Percentiles rank a stretch among this genome's conserved stretches.
Conservation (phyloP, 1,140 invertebrate genomes). For the Drosophila subobscura region DNA sequence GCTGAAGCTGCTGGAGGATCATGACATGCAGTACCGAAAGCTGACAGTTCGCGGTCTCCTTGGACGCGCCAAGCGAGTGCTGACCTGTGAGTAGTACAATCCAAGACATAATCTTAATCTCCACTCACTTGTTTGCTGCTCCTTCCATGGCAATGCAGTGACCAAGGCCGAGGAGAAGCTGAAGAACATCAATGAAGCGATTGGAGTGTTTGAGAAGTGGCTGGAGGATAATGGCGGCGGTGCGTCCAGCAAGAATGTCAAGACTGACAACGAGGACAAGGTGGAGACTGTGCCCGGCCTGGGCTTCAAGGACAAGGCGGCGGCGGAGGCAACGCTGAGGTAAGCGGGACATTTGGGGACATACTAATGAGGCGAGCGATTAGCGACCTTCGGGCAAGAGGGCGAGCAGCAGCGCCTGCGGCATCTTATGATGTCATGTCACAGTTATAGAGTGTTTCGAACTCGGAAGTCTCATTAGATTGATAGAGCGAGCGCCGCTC, state of each 20-base stretch:
- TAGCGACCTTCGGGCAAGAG: slow-evolving; percentile 39
- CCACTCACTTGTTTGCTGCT: not conserved
- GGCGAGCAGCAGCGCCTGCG: slow-evolving; percentile 12
- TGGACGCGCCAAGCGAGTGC: slow-evolving; percentile 87
- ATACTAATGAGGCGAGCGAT: slow-evolving; percentile 29
- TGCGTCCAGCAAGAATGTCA: slow-evolving; percentile 83
- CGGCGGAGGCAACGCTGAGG: slow-evolving; percentile 84
- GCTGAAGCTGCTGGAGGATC: slow-evolving; percentile 85
- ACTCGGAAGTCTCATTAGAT: slow-evolving; percentile 60
- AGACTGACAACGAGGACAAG: slow-evolving; percentile 82
- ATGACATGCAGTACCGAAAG: slow-evolving; percentile 87
- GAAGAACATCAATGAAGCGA: slow-evolving; percentile 88
- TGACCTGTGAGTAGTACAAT: slow-evolving; percentile 85
- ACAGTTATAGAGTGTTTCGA: slow-evolving; percentile 58
- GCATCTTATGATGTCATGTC: slow-evolving; percentile 70
- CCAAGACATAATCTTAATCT: no score
- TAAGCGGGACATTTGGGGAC: slow-evolving; percentile 42
- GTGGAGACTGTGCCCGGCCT: slow-evolving; percentile 86
- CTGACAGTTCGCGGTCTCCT: slow-evolving; percentile 87
- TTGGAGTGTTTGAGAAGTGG: slow-evolving; percentile 88
- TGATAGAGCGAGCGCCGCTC: slow-evolving; percentile 37
- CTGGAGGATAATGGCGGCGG: slow-evolving; percentile 85
- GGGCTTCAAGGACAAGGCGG: slow-evolving; percentile 87
- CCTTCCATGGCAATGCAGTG: slow-evolving; percentile 83
- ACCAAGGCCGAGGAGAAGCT: slow-evolving; percentile 88